phyloP scores from a whole-genome alignment of 2,113 vertebrate genomes.

The Elachura formosa region DNA sequence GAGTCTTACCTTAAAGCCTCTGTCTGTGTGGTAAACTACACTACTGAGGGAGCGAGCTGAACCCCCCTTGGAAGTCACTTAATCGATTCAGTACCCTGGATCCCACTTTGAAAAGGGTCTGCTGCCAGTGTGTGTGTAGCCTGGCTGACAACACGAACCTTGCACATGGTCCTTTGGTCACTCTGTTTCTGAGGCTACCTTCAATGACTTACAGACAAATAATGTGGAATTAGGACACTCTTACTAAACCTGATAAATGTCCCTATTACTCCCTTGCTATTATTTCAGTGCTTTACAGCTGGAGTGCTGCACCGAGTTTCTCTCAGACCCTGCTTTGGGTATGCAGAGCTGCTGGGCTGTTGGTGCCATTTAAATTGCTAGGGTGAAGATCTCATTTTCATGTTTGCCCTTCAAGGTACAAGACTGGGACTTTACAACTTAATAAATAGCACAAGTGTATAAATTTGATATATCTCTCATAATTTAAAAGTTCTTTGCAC shows the following conservation, averaged over 20 bases:
- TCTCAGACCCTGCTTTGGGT: neutral
- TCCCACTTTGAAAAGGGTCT: neutral
- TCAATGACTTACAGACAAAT: neutral
- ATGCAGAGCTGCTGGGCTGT: neutral
- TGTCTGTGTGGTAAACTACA: neutral
- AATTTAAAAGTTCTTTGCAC: neutral
- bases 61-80: neutral
- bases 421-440: neutral
- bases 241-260: neutral
- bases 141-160: neutral
- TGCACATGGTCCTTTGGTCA: neutral
- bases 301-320: accelerated
- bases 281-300: neutral
- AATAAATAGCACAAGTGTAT: neutral
- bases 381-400: neutral
- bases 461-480: neutral
- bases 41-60: neutral
- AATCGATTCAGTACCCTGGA: neutral
- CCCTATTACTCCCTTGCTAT: neutral
- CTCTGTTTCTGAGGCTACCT: neutral
- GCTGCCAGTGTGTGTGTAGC: neutral
- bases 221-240: too few species aligned
- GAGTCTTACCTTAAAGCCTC: neutral
- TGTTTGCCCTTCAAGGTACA: neutral
- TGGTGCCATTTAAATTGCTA: neutral